A percentile compares a stretch with the other conserved stretches of the same genome.
Evolutionary conservation across 2,888 invertebrate species (phyloP).

Genomic region (Strigamia transsilvanica): DNA sequence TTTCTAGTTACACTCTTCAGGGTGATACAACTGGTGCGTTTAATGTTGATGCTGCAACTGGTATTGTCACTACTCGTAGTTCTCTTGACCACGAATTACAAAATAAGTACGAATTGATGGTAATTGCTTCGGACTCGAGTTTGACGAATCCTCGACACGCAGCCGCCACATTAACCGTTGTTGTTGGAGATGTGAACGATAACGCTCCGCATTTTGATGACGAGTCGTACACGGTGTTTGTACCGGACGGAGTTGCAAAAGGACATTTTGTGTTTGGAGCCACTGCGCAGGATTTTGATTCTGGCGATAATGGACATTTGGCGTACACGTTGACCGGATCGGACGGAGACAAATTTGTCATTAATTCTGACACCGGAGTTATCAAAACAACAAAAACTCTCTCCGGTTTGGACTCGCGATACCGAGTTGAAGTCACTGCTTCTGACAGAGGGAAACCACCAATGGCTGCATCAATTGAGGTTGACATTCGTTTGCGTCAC

Average conservation of each 20-base stretch:
- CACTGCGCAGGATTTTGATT: conserved; percentile 83
- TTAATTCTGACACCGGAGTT: conserved; percentile 84
- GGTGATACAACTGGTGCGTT: conserved; percentile 73
- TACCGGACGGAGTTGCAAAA: conserved; percentile 78
- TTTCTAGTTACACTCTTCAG: conserved; percentile 71
- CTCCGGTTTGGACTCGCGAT: conserved; percentile 66
- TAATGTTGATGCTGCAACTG: conserved; percentile 78
- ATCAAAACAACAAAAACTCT: conserved; percentile 80
- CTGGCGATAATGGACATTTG: conserved; percentile 81
- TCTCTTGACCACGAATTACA: conserved; percentile 82
- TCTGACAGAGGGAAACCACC: conserved; percentile 79
- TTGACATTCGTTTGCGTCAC: conserved; percentile 80
- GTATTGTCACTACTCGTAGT: conserved; percentile 77
- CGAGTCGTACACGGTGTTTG: conserved; percentile 78
- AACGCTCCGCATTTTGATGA: conserved; percentile 68
- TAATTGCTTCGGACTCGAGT: conserved; percentile 89
- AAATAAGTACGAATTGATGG: conserved; percentile 78
- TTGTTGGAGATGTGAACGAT: conserved; percentile 65
- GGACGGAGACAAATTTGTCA: conserved; percentile 78
- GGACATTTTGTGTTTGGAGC: conserved; percentile 89
- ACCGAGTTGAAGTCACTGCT: conserved; percentile 67
- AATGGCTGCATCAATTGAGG: conserved; percentile 75
- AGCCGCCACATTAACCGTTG: conserved; percentile 78
- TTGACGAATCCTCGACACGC: conserved; percentile 84
- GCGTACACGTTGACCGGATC: conserved; percentile 80